Base-by-base conservation (phyloP, 2,113 vertebrate genomes). In the Gadus macrocephalus region DNA sequence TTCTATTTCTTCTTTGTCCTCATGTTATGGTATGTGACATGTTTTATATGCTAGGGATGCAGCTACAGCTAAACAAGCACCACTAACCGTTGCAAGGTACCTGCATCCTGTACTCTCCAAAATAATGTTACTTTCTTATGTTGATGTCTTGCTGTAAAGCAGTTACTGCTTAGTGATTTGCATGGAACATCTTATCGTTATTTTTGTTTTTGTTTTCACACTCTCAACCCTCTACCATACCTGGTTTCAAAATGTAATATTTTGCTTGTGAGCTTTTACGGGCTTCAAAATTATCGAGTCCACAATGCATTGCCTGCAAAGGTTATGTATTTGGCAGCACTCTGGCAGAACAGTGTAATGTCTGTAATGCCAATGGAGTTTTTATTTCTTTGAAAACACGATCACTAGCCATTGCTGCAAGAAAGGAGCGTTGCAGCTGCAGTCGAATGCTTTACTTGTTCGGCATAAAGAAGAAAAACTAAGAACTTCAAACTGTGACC, bases 401-500 rank as follows among this genome's bases (percentile, higher is more conserved):
- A 78, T 83, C 78, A 85, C 72, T 86, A 87, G 88, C 87, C 86
- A 87, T 88, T 83, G 86, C 86, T 86, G 84, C 82, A 87, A 86
- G 87, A 68, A 38, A 85, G 87, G 67, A 38, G 76, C 64, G 78
- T 78, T 87, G 81, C 80, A 84, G 84, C 80, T 81, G 80, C 81
- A 87, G 88, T 86, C 79, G 74, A 89, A 86, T 82, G 86, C 87
- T 87, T 80, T 78, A 84, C 88, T 79, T 74, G 15, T 87, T 85
- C 81, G 73, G 80, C 83, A 79, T 89, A 75, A 89, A 84, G 83
- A 90, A 89, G 81, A 82, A 76, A 14, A 76, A 75, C 77, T 82
- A 81, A 83, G 78, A 90, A 92, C 91, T 92, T 92, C 92, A 94
- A 93, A 94, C 93, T 92, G 92, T 93, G 92, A 94, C 92, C 91